These are phyloP conservation scores for Neodiprion lecontei DNA, from an alignment of 1,140 invertebrate genomes.

Conservation along the genomic window DNA sequence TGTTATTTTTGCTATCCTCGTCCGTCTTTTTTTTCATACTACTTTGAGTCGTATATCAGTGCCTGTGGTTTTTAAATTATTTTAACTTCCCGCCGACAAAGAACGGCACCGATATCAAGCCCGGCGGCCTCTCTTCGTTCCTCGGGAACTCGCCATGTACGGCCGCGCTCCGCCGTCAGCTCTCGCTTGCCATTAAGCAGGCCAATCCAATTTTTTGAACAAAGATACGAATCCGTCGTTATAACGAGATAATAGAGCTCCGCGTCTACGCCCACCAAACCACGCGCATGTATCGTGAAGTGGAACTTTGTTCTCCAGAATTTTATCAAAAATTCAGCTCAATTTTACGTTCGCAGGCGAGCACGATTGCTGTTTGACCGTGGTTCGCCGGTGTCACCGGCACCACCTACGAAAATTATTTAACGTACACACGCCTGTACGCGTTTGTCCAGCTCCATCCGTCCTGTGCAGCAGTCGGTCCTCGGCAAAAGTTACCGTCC, in stretches of 20 bases:
- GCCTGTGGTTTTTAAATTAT: conserved; percentile 56
- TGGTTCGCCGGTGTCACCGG: too few relatives aligned
- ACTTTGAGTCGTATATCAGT: conserved; percentile 52
- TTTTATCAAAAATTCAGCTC: too few relatives aligned
- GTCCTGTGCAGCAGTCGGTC: not conserved
- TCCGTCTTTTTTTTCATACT: conserved; percentile 7
- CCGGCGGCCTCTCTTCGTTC: conserved; percentile 19
- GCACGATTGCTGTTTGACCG: too few relatives aligned
- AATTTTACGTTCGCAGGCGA: too few relatives aligned
- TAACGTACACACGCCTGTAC: not conserved
- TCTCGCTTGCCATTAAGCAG: not conserved
- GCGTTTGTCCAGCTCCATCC: not conserved
- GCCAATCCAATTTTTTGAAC: not conserved
- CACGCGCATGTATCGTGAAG: too few relatives aligned
- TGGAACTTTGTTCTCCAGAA: too few relatives aligned
- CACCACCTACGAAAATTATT: not conserved
- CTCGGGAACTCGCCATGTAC: not conserved
- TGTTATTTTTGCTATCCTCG: not conserved
- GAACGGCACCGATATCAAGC: conserved; percentile 27
- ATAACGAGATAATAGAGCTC: not conserved
- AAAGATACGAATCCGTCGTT: not conserved
- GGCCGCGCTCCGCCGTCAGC: not conserved
- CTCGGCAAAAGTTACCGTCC: not conserved
- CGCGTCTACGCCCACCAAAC: too few relatives aligned
- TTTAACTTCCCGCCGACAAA: conserved; percentile 50